phyloP scores from a whole-genome alignment of 1,140 invertebrate species.

The Radopholus similis region DNA sequence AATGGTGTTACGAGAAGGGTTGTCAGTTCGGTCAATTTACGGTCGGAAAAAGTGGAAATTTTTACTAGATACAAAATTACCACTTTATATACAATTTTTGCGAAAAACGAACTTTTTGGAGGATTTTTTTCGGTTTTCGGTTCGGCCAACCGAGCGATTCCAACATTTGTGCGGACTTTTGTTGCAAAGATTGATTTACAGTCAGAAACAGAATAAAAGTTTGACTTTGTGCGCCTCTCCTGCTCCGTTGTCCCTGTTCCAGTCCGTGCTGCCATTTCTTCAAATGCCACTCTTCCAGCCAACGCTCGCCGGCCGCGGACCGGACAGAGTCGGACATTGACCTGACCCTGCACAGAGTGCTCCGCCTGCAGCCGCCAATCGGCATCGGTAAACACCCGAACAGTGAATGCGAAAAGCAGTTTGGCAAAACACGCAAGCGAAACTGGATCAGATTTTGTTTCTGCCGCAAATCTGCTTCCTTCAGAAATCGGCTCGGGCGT shows the following conservation, averaged over 20 bases:
- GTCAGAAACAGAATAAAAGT: not conserved
- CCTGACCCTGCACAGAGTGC: conserved; percentile 9
- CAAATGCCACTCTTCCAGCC: not conserved
- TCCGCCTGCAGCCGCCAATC: conserved; percentile 8
- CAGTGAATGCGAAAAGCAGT: not conserved
- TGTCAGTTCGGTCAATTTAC: not conserved
- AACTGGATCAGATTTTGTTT: not conserved
- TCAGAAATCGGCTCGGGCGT: conserved; percentile 15
- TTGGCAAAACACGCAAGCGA: not conserved
- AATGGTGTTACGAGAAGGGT: not conserved
- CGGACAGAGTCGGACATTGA: conserved; percentile 4
- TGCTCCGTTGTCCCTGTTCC: not conserved
- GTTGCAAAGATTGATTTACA: not conserved
- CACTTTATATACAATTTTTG: not conserved
- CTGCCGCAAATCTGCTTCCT: not conserved
- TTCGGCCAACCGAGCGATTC: not conserved
- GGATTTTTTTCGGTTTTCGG: not conserved
- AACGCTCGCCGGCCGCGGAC: not conserved
- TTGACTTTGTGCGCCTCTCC: not conserved
- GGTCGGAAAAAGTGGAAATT: no score
- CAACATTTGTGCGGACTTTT: not conserved
- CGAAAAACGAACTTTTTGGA: not conserved
- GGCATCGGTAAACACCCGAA: not conserved
- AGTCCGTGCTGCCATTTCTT: conserved; percentile 17
- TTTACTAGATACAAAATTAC: no score